Base-by-base conservation (phyloP, 2,797 vertebrate genomes). In the Holocentrus rufus region DNA sequence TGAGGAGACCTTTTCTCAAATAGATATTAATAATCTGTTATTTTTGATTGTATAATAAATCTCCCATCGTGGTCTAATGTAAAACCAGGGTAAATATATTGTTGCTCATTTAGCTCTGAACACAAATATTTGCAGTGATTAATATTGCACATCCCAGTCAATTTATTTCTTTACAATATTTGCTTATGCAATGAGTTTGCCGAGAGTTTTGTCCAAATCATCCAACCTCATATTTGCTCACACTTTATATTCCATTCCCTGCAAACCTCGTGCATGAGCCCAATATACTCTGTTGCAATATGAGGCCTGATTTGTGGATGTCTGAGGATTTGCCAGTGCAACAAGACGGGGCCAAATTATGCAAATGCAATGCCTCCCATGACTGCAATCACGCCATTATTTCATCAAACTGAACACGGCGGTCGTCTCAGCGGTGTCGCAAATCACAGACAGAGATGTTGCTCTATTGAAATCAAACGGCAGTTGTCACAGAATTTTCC, bases 401-500 rank as follows among this genome's bases (percentile, higher is more conserved):
- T 81, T 55, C 71, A 74, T 42, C 60, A 87, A 1, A 68, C 56
- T 39, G 70, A 76, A 64, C 0, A 15, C 76, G 47, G 27, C 74
- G 81, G 61, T 3, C 1, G 0, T 71, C 82, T 63, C 71, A 34
- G 42, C 60, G 68, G 74, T 69, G 70, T 79, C 80, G 75, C 71
- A 83, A 83, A 78, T 75, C 11, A 0, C n/a, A 55, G 47, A 55
- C 8, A 9, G 18, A 11, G 1, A 18, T 61, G 22, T 60, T 72
- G 58, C 36, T 73, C 72, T 20, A 77, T 10, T 69, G 63, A 78
- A 87, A 73, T 81, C 58, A 22, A 74, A 76, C 61, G 65, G 44
- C 63, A 59, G 31, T 42, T 65, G 58, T 72, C 30, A 50, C 72
- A 74, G 34, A 0, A 2, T 57, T 71, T 76, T 76, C 55, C 57